Conservation (phyloP, 2,113 vertebrate species). For the Piliocolobus tephrosceles region DNA sequence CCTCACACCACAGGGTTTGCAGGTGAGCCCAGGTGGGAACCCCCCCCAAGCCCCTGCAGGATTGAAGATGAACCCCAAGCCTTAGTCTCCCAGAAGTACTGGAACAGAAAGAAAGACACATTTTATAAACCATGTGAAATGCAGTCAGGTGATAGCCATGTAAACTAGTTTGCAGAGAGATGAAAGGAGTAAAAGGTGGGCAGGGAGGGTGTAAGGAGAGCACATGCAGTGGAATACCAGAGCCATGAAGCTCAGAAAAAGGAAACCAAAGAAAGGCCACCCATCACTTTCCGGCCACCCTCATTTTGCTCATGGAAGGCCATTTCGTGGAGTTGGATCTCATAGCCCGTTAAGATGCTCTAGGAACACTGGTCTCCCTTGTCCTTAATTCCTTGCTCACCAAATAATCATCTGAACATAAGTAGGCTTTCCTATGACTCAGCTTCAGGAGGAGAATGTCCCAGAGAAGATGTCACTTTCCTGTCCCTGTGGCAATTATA, state of each 20-base stretch:
- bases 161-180: background rate
- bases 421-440: background rate
- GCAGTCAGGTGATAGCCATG: background rate
- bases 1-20: background rate
- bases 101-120: background rate
- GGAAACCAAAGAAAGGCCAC: background rate
- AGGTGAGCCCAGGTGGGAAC: background rate
- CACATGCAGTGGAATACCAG: fast-evolving
- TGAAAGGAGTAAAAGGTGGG: background rate
- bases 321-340: fast-evolving
- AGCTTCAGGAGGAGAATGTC: background rate
- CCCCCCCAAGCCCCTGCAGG: background rate
- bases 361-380: background rate
- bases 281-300: fast-evolving
- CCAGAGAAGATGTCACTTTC: background rate
- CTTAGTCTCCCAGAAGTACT: background rate
- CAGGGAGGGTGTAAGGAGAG: background rate
- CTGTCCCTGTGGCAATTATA: constrained; percentile 10
- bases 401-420: background rate
- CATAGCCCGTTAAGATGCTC: fast-evolving
- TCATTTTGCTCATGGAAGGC: background rate
- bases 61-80: background rate
- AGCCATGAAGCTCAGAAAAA: background rate
- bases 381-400: background rate
- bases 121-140: background rate